phyloP scores from a whole-genome alignment of 2,113 vertebrate species.

The Catharus minimus region DNA sequence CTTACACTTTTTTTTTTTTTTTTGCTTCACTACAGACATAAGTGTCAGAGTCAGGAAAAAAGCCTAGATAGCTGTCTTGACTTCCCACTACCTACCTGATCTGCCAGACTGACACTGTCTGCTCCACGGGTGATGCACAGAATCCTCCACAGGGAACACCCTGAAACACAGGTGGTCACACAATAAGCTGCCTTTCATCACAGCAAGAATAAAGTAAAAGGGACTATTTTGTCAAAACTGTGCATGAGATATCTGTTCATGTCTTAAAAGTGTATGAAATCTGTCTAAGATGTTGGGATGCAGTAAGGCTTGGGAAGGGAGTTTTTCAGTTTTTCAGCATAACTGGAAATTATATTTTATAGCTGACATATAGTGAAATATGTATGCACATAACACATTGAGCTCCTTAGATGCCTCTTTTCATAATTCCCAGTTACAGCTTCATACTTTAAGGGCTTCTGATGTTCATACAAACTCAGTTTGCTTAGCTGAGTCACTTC shows the following conservation, averaged over 20 bases:
- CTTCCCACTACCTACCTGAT: not conserved
- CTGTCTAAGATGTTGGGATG: not conserved
- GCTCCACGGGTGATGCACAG: not conserved
- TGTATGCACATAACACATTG: not conserved
- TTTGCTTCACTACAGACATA: not conserved
- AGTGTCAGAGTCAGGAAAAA: not conserved
- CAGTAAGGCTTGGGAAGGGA: not conserved
- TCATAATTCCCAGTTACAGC: not conserved
- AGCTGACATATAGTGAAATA: not conserved
- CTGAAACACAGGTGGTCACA: not conserved
- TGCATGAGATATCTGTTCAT: not conserved
- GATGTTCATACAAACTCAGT: not conserved
- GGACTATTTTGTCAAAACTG: not conserved
- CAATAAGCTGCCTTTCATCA: not conserved
- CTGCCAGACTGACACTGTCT: fast-evolving
- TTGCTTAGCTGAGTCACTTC: conserved; percentile 23
- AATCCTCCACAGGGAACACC: not conserved
- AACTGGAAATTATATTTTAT: not conserved
- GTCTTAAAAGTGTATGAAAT: not conserved
- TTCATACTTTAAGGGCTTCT: not conserved
- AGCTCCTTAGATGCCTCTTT: not conserved
- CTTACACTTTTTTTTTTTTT: not conserved
- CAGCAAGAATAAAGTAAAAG: not conserved
- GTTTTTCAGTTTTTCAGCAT: not conserved
- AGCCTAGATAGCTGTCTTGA: not conserved